These are phyloP conservation scores for Egretta garzetta DNA, from an alignment of 2,113 vertebrate genomes.

Conservation along the genomic window DNA sequence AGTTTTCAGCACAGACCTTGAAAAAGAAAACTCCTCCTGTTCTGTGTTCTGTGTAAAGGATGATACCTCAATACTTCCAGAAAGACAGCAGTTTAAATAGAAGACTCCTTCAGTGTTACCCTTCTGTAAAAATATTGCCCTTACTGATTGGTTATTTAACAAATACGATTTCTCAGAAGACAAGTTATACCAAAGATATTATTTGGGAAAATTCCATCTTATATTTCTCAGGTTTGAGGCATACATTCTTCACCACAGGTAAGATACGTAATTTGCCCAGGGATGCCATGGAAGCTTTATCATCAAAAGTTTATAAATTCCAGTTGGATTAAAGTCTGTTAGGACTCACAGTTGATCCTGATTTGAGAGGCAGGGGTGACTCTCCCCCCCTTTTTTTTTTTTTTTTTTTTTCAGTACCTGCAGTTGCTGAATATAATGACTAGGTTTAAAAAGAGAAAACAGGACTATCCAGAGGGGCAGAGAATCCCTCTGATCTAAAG, in stretches of 20 bases:
- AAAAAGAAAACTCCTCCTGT: background rate
- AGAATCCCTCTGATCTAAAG: background rate
- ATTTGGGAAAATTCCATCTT: background rate
- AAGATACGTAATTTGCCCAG: background rate
- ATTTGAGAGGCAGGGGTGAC: accelerated
- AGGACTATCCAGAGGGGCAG: background rate
- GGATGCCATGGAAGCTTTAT: background rate
- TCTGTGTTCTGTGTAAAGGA: background rate
- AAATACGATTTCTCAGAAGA: background rate
- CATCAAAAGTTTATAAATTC: background rate
- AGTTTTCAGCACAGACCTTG: background rate
- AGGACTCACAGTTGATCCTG: background rate
- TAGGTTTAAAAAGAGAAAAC: background rate
- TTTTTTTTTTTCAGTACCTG: background rate
- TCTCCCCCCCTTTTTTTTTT: background rate
- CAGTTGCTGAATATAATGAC: background rate
- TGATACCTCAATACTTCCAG: background rate
- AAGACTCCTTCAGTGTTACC: background rate
- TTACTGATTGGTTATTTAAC: background rate
- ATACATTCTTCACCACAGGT: background rate
- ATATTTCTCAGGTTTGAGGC: background rate
- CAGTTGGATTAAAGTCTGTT: background rate
- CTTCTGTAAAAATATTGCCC: background rate
- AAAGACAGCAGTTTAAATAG: background rate
- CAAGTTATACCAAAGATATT: background rate